Base-by-base conservation (phyloP, 2,888 invertebrate genomes). In the Drosophila prolongata region DNA sequence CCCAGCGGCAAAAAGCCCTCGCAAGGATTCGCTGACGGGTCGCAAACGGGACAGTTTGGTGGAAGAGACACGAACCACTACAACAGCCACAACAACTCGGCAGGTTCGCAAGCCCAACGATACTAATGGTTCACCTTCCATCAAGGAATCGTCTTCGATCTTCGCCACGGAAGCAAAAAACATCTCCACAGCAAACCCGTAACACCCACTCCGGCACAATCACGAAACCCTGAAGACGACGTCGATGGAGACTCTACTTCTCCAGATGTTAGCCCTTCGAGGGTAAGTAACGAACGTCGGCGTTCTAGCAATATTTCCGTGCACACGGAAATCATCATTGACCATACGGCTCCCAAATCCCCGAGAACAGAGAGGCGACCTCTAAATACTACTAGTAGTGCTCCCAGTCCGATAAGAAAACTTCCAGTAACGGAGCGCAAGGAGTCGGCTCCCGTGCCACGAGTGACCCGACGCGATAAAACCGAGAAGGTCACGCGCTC, bases 401-500 rank as follows among this genome's bases (percentile, higher is more conserved):
- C 38, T 0, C 11, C 55, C 14, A 80, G 77, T 64, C 77, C 89
- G 40, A 60, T 71, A 2, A 87, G 90, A 6, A 92, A 90, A 58
- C 30, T 89, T 42, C 89, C 91, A 0, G 93, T 94, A 8, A 89
- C 90, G 2, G 92, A 91, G 61, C 88, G 92, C 30, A 93, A 92
- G 66, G 92, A 91, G 58, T 92, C 92, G 9, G 92, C 92, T 9
- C 91, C 92, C 0, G 92, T 92, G 16, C 90, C 92, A 10, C 93
- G 93, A 78, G 91, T 91, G 0, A 93, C 92, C 2, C 89, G 91
- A 3, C 90, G 89, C 16, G 90, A 93, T 46, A 93, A 91, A 70
- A 47, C 68, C 54, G 93, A 94, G 44, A 94, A 93, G 90, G 93
- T 94, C 44, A 93, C 92, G 3, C 93, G 94, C 42, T 94, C 94